Conservation (phyloP, 2,113 vertebrate species). For the Alectura lathami region DNA sequence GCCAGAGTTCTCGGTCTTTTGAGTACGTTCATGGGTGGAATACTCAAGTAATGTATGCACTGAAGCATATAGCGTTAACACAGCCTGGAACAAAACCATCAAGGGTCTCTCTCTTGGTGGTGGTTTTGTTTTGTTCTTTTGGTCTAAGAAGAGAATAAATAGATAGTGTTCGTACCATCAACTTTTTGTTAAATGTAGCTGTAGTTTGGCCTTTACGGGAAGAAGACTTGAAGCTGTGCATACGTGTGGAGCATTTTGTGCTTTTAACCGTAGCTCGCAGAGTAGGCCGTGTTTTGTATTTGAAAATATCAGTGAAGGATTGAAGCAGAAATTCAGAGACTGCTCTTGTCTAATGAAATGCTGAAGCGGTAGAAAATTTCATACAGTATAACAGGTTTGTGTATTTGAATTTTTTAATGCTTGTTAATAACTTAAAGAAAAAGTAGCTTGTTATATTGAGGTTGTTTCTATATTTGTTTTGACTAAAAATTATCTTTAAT, state of each 20-base stretch:
- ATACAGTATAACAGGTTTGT: slow-evolving; percentile 55
- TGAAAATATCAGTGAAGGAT: neutral
- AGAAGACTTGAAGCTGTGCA: neutral
- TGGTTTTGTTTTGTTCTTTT: neutral
- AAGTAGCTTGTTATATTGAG: slow-evolving; percentile 58
- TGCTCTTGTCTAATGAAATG: slow-evolving; percentile 17
- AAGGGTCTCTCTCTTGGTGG: neutral
- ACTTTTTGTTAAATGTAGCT: neutral
- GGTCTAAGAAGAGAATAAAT: neutral
- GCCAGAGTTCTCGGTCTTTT: neutral
- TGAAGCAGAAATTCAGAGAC: neutral
- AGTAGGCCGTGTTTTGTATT: neutral
- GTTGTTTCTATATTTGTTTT: slow-evolving; percentile 72
- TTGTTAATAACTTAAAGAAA: slow-evolving; percentile 41
- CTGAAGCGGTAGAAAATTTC: slow-evolving; percentile 14
- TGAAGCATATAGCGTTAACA: neutral
- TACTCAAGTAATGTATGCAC: neutral
- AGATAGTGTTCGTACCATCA: neutral
- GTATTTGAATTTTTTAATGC: slow-evolving; percentile 39
- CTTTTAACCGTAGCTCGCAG: neutral
- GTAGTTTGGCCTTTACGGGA: neutral
- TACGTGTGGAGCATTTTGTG: neutral
- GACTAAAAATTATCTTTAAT: slow-evolving; percentile 89
- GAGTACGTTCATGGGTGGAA: neutral
- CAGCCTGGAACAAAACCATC: neutral